phyloP scores from a whole-genome alignment of 1,140 invertebrate species.

The Belonocnema kinseyi region DNA sequence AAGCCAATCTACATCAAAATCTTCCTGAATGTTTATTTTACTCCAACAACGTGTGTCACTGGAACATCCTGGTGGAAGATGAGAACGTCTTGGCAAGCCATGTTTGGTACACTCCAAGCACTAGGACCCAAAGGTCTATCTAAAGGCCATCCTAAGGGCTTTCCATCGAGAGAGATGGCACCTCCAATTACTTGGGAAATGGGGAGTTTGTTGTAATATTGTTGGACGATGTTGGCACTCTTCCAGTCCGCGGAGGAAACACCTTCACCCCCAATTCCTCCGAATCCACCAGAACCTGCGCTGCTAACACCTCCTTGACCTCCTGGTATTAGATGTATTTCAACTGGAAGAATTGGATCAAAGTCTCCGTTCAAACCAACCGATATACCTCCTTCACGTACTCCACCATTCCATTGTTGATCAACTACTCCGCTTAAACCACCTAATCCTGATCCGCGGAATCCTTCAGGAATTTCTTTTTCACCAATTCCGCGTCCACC shows the following conservation, averaged over 20 bases:
- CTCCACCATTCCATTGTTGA: neutral
- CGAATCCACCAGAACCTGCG: neutral
- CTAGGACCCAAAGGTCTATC: conserved; percentile 63
- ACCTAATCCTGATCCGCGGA: neutral
- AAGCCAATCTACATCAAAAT: neutral
- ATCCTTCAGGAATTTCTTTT: neutral
- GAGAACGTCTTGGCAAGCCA: conserved; percentile 70
- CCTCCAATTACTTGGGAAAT: conserved; percentile 67
- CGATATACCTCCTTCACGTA: too few relatives aligned
- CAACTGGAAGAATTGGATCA: too few relatives aligned
- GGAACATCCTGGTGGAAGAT: conserved; percentile 69
- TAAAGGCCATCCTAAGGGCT: conserved; percentile 75
- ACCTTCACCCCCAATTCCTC: conserved; percentile 29
- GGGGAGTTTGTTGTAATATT: neutral
- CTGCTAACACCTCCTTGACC: conserved; percentile 18
- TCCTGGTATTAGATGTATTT: too few relatives aligned
- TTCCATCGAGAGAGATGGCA: conserved; percentile 68
- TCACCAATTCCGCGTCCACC: conserved; percentile 18
- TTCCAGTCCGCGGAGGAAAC: neutral
- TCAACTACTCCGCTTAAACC: conserved; percentile 32
- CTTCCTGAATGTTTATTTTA: neutral
- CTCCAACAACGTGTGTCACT: conserved; percentile 40
- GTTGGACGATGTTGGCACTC: conserved; percentile 1
- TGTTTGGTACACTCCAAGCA: conserved; percentile 33
- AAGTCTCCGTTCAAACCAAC: too few relatives aligned